These are phyloP conservation scores for Lasioglossum marginatum DNA, from an alignment of 2,888 invertebrate genomes.

Conservation along the genomic window DNA sequence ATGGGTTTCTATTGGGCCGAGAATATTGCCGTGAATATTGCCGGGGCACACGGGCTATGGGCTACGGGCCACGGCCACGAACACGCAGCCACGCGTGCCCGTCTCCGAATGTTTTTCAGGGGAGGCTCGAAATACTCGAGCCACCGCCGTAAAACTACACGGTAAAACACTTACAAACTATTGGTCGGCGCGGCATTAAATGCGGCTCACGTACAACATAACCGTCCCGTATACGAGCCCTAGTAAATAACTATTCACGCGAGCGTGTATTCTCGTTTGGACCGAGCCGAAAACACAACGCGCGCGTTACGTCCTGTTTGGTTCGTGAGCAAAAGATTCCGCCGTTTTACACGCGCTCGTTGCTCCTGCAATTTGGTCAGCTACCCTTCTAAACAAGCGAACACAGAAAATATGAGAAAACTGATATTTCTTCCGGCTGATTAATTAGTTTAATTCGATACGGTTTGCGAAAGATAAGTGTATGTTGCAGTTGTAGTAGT, in stretches of 20 bases:
- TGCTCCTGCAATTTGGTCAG: neutral
- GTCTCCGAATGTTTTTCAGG: conserved; percentile 64
- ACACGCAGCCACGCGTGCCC: conserved; percentile 44
- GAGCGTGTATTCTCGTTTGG: conserved; percentile 57
- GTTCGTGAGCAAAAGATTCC: conserved; percentile 18
- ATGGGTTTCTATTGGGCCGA: conserved; percentile 70
- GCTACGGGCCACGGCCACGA: conserved; percentile 25
- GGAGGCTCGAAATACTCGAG: conserved; percentile 63
- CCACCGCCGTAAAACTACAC: conserved; percentile 70
- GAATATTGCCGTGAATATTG: conserved; percentile 75
- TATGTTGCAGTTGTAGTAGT: too few species aligned
- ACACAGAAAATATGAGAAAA: neutral
- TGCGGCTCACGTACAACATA: conserved; percentile 69
- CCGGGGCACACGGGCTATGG: conserved; percentile 42
- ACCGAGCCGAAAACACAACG: conserved; percentile 56
- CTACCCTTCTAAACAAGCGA: neutral
- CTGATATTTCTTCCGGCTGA: neutral
- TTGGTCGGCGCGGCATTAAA: conserved; percentile 67
- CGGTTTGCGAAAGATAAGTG: too few species aligned
- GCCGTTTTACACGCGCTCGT: neutral
- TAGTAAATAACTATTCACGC: conserved; percentile 67
- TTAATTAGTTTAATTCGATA: neutral
- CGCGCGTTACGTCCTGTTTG: conserved; percentile 44
- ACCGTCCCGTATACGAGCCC: conserved; percentile 60
- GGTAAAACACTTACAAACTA: conserved; percentile 73